phyloP scores from a whole-genome alignment of 1,140 invertebrate genomes.

The Apis florea region DNA sequence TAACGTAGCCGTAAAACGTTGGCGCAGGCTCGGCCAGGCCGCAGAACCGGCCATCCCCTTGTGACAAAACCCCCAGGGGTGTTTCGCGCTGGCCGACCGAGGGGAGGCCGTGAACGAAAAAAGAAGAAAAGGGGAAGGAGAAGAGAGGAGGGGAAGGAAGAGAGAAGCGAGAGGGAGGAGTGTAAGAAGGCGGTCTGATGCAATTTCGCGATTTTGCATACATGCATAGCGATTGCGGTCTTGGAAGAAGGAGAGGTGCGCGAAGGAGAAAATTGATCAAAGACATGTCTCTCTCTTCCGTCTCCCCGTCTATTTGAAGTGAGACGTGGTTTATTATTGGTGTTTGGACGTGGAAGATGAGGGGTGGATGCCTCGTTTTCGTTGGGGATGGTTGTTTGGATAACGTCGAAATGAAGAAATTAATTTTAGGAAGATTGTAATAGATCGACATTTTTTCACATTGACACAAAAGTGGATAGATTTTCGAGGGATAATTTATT shows the following conservation, averaged over 20 bases:
- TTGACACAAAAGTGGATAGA: not conserved
- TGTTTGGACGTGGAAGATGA: not conserved
- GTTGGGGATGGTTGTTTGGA: not conserved
- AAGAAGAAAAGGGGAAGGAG: not conserved
- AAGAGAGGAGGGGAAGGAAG: not conserved
- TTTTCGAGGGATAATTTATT: no score
- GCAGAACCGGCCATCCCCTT: conserved; percentile 53
- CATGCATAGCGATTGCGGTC: conserved; percentile 56
- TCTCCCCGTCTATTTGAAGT: not conserved
- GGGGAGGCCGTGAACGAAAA: not conserved
- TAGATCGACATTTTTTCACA: no score
- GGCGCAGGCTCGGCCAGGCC: conserved; percentile 71
- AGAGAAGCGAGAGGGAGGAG: not conserved
- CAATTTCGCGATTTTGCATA: conserved; percentile 67
- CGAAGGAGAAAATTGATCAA: conserved; percentile 4
- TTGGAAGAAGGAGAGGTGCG: not conserved
- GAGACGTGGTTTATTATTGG: not conserved
- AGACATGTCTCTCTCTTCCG: not conserved
- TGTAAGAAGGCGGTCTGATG: conserved; percentile 54
- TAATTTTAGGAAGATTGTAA: not conserved
- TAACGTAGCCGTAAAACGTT: conserved; percentile 73
- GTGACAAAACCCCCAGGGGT: conserved; percentile 44
- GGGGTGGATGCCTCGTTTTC: not conserved
- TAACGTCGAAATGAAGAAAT: not conserved
- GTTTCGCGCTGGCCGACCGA: conserved; percentile 33